Evolutionary conservation across 2,888 invertebrate genomes (phyloP).

Genomic region (Drosophila buzzatii): DNA sequence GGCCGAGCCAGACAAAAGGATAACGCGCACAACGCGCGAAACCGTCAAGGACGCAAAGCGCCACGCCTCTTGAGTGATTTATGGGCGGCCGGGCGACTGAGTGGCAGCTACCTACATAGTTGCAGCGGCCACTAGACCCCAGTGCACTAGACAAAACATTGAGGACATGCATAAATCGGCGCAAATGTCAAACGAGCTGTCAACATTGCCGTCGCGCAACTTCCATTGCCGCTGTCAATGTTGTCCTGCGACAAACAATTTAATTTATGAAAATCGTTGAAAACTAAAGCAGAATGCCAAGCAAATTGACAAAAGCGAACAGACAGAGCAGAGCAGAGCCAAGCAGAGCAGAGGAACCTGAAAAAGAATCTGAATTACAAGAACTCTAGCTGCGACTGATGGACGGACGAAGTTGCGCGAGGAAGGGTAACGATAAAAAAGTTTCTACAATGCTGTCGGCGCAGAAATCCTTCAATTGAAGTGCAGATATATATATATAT

Average conservation of each 20-base stretch:
- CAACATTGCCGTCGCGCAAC: slow-evolving; percentile 41
- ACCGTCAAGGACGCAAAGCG: slow-evolving; percentile 38
- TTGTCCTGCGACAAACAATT: slow-evolving; percentile 77
- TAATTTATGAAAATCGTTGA: slow-evolving; percentile 78
- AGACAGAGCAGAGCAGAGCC: slow-evolving; percentile 11
- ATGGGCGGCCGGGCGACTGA: slow-evolving; percentile 36
- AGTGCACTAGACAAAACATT: slow-evolving; percentile 21
- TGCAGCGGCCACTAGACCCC: slow-evolving; percentile 24
- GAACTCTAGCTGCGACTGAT: slow-evolving; percentile 7
- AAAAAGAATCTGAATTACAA: slow-evolving; percentile 33
- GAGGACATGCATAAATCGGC: slow-evolving; percentile 58
- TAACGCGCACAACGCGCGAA: slow-evolving; percentile 30
- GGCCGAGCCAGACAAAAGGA: slow-evolving; percentile 33
- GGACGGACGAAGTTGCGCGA: background rate
- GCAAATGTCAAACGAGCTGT: slow-evolving; percentile 58
- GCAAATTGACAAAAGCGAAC: slow-evolving; percentile 68
- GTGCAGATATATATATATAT: slow-evolving; percentile 34
- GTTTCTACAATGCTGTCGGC: slow-evolving; percentile 41
- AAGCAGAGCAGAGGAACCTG: slow-evolving; percentile 9
- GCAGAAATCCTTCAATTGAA: slow-evolving; percentile 59
- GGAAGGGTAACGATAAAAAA: slow-evolving; percentile 20
- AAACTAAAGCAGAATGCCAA: slow-evolving; percentile 75
- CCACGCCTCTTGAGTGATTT: slow-evolving; percentile 60
- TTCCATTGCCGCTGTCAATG: slow-evolving; percentile 51
- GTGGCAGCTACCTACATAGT: slow-evolving; percentile 19